These are phyloP conservation scores for Phrynosoma blainvillii DNA, from an alignment of 2,113 vertebrate species.

Conservation along the genomic window DNA sequence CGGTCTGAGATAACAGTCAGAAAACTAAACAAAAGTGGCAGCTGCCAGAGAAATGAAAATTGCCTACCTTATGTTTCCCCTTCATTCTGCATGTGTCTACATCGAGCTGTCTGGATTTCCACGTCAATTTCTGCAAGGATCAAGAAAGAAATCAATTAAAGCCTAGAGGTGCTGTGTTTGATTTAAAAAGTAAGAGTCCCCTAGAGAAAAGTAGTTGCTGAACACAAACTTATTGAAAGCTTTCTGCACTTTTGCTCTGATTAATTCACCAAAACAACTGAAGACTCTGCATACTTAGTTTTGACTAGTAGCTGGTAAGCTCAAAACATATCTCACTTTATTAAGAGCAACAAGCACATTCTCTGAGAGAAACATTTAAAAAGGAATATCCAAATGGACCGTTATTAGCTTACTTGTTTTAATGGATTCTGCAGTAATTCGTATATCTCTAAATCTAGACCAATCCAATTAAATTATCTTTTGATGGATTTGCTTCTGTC, in stretches of 20 bases:
- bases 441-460: background rate
- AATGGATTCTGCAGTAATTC: background rate
- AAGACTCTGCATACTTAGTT: slow-evolving; percentile 62
- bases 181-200: slow-evolving; percentile 72
- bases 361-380: background rate
- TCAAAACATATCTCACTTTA: slow-evolving; percentile 28
- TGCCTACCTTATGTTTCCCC: slow-evolving; percentile 96
- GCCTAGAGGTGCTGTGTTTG: slow-evolving; percentile 69
- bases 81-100: slow-evolving; percentile 99
- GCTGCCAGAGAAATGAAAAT: slow-evolving; percentile 73
- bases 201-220: slow-evolving; percentile 57
- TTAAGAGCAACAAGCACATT: slow-evolving; percentile 33
- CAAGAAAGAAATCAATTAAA: slow-evolving; percentile 77
- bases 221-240: slow-evolving; percentile 71
- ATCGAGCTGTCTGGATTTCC: slow-evolving; percentile 97
- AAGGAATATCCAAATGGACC: background rate
- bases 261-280: slow-evolving; percentile 67
- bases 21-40: slow-evolving; percentile 74
- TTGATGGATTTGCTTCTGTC: background rate
- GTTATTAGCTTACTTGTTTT: background rate
- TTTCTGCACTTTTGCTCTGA: slow-evolving; percentile 66
- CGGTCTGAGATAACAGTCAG: slow-evolving; percentile 64
- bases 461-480: background rate
- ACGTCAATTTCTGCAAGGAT: slow-evolving; percentile 92
- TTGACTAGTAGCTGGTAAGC: slow-evolving; percentile 49